Conservation (phyloP, 23 tunicate genomes). For the Ciona savignyi region DNA sequence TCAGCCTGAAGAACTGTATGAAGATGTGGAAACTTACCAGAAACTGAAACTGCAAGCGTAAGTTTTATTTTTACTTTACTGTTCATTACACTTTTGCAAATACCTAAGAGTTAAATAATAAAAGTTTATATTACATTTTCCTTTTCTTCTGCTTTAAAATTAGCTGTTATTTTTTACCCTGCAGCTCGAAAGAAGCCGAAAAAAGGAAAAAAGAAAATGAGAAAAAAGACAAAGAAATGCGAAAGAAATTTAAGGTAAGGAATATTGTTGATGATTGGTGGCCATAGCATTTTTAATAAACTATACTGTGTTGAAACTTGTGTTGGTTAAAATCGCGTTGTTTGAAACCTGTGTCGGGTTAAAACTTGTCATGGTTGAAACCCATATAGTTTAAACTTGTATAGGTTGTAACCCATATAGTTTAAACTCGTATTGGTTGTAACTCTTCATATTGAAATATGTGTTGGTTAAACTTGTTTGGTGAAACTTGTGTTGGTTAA, state of each 20-base stretch:
- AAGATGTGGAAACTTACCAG: constrained; percentile 25
- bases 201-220: constrained; percentile 38
- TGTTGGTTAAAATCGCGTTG: too few species aligned
- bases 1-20: constrained; percentile 13
- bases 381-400: too few species aligned
- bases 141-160: background rate
- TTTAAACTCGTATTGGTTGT: too few species aligned
- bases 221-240: constrained; percentile 68
- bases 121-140: background rate
- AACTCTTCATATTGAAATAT: too few species aligned
- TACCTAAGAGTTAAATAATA: background rate
- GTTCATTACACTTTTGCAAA: background rate
- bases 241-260: constrained; percentile 61
- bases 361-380: too few species aligned
- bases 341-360: too few species aligned
- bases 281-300: too few species aligned
- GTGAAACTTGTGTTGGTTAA: too few species aligned
- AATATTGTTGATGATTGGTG: too few species aligned
- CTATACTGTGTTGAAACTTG: too few species aligned
- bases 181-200: constrained; percentile 28
- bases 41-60: constrained; percentile 1
- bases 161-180: background rate
- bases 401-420: too few species aligned
- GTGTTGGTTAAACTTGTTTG: too few species aligned
- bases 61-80: background rate